Evolutionary conservation across 1,140 invertebrate genomes (phyloP).

Genomic region (Drosophila asahinai): DNA sequence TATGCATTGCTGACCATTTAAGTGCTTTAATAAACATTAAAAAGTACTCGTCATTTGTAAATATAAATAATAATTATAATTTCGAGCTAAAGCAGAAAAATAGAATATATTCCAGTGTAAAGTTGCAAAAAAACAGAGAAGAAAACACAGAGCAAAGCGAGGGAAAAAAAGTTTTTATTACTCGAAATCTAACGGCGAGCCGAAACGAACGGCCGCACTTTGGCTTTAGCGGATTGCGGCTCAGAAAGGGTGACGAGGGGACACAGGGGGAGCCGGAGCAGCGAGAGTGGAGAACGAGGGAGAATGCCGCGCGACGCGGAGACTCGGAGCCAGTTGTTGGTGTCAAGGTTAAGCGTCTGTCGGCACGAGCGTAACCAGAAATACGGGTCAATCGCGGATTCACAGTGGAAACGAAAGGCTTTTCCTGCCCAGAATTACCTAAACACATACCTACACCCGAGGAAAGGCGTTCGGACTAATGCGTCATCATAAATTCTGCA

Average conservation of each 20-base stretch:
- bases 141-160: conserved; percentile 17
- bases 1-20: background rate
- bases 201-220: conserved; percentile 57
- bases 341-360: conserved; percentile 76
- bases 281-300: conserved; percentile 15
- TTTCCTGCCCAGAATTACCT: background rate
- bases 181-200: conserved; percentile 66
- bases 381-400: conserved; percentile 64
- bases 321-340: conserved; percentile 40
- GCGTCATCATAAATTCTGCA: conserved; percentile 59
- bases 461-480: conserved; percentile 49
- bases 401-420: background rate
- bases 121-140: conserved; percentile 49
- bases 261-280: background rate
- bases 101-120: background rate
- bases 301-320: conserved; percentile 6
- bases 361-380: conserved; percentile 70
- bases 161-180: conserved; percentile 61
- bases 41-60: background rate
- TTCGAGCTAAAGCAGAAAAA: background rate
- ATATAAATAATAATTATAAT: background rate
- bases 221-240: conserved; percentile 52
- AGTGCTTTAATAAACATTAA: background rate
- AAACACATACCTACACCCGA: background rate
- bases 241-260: background rate